These are phyloP conservation scores for Falco naumanni DNA, from an alignment of 2,797 vertebrate genomes.

Conservation along the genomic window DNA sequence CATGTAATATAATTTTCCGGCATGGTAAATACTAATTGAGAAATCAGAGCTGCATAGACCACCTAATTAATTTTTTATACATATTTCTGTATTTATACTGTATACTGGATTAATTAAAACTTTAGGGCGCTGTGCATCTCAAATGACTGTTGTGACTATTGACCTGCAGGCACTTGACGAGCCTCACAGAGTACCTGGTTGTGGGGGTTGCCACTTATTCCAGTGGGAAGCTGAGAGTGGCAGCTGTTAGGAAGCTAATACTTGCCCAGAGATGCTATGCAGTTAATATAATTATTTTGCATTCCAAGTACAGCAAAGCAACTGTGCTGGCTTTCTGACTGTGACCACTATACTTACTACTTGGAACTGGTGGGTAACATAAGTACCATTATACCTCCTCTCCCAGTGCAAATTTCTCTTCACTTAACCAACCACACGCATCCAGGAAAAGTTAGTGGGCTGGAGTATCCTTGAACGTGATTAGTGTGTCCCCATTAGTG, in stretches of 20 bases:
- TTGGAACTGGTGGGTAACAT: background rate
- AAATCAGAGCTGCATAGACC: slow-evolving; percentile 74
- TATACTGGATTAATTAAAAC: slow-evolving; percentile 73
- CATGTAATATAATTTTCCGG: slow-evolving; percentile 71
- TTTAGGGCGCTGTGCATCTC: slow-evolving; percentile 66
- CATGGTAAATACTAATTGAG: slow-evolving; percentile 73
- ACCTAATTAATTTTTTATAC: slow-evolving; percentile 76
- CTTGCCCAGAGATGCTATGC: background rate
- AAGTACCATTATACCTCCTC: background rate
- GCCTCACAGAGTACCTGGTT: slow-evolving; percentile 43
- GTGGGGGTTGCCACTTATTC: slow-evolving; percentile 43
- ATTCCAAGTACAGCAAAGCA: background rate
- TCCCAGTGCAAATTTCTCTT: background rate
- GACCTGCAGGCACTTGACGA: slow-evolving; percentile 60
- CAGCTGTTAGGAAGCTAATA: slow-evolving; percentile 61
- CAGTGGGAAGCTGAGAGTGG: slow-evolving; percentile 49
- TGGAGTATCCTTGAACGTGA: background rate
- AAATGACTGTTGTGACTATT: slow-evolving; percentile 71
- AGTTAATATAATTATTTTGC: slow-evolving; percentile 53
- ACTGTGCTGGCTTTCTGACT: background rate
- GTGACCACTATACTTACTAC: background rate
- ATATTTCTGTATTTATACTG: slow-evolving; percentile 70
- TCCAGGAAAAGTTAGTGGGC: background rate
- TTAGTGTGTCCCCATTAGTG: background rate
- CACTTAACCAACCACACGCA: background rate